Percentiles rank a stretch among this genome's conserved stretches.
Evolutionary conservation across 2,797 vertebrate genomes (phyloP).

Genomic region (Malurus splendens): DNA sequence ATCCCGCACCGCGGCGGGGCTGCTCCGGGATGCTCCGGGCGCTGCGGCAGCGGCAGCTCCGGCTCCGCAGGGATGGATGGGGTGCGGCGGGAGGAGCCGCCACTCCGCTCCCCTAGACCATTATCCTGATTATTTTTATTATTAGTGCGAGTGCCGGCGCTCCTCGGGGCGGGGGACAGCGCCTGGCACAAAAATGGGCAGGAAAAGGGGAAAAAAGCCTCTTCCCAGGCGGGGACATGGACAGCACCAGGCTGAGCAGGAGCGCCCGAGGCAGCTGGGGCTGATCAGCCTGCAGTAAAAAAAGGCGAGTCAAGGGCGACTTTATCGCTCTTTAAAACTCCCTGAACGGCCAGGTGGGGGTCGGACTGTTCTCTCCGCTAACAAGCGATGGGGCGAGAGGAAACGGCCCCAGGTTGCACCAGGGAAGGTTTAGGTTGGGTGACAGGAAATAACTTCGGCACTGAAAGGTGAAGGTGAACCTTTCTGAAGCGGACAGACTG

Average conservation of each 20-base stretch:
- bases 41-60: background rate
- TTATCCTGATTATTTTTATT: accelerated
- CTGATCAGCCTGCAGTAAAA: background rate
- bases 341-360: background rate
- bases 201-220: background rate
- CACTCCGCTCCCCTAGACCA: background rate
- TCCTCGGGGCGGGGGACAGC: background rate
- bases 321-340: background rate
- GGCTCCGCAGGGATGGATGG: no score
- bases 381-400: background rate
- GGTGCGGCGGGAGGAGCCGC: no score
- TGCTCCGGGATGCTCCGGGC: background rate
- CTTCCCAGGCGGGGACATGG: accelerated
- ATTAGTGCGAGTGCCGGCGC: background rate
- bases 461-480: background rate
- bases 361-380: background rate
- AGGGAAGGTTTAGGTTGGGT: background rate
- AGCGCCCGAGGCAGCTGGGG: background rate
- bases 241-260: background rate
- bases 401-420: background rate
- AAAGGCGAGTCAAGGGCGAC: background rate
- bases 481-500: background rate
- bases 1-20: background rate
- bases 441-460: background rate
- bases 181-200: background rate